A percentile compares a stretch with the other conserved stretches of the same genome.
Evolutionary conservation across 2,113 vertebrate species (phyloP).

Genomic region (Oncorhynchus mykiss): DNA sequence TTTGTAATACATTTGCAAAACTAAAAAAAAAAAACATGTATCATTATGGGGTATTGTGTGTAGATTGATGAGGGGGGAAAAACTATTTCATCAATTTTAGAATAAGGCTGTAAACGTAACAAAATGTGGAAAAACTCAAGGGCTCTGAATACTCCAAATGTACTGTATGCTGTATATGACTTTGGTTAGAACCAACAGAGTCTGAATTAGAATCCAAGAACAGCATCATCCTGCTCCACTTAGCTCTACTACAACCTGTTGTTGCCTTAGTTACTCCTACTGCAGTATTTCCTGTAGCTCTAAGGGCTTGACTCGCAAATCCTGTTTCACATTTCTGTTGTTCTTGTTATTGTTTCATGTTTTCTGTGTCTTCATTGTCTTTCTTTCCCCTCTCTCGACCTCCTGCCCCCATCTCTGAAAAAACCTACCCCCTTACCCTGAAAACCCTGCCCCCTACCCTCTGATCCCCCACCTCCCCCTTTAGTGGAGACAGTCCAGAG

Average conservation of each 20-base stretch:
- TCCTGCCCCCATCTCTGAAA: constrained; percentile 46
- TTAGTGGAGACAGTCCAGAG: constrained; percentile 95
- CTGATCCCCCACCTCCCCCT: constrained; percentile 59
- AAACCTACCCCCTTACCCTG: constrained; percentile 35
- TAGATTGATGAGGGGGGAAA: too few relatives aligned
- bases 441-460: not conserved
- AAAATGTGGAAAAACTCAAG: too few relatives aligned
- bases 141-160: too few relatives aligned
- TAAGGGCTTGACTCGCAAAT: constrained; percentile 44
- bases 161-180: too few relatives aligned
- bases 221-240: not conserved
- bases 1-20: too few relatives aligned
- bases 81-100: too few relatives aligned
- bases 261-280: not conserved
- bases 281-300: constrained; percentile 1
- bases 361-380: constrained; percentile 75
- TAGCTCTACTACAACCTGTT: not conserved
- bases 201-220: not conserved
- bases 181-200: not conserved
- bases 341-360: constrained; percentile 63
- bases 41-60: too few relatives aligned
- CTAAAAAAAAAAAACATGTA: too few relatives aligned
- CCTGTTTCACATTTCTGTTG: constrained; percentile 52
- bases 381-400: constrained; percentile 60
- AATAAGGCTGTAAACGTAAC: too few relatives aligned